These are phyloP conservation scores for Semicossyphus pulcher DNA, from an alignment of 2,113 vertebrate genomes.

Conservation along the genomic window DNA sequence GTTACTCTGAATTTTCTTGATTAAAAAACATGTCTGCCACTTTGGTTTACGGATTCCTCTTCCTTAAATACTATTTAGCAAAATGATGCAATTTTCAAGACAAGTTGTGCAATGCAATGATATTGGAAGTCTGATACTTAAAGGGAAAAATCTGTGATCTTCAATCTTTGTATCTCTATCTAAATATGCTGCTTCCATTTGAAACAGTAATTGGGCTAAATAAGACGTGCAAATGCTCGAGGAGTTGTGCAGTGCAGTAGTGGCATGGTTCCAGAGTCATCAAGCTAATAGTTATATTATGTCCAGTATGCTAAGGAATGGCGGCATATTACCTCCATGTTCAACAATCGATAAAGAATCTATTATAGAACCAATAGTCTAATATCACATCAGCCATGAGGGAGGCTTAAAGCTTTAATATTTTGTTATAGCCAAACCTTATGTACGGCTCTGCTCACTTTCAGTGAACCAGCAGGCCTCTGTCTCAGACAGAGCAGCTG, in stretches of 20 bases:
- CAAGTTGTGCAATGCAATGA: background rate
- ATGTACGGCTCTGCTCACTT: constrained; percentile 8
- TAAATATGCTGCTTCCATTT: constrained; percentile 9
- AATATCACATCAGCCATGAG: constrained; percentile 3
- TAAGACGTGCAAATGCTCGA: constrained; percentile 34
- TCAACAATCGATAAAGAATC: constrained; percentile 9
- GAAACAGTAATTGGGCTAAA: constrained; percentile 27
- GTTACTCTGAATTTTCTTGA: too few relatives aligned
- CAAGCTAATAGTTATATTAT: constrained; percentile 32
- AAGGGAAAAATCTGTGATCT: background rate
- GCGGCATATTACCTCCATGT: constrained; percentile 13
- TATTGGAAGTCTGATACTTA: background rate
- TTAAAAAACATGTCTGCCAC: too few relatives aligned
- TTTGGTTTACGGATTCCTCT: too few relatives aligned
- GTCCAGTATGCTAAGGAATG: constrained; percentile 15
- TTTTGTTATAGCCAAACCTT: constrained; percentile 19
- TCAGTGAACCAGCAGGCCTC: constrained; percentile 54
- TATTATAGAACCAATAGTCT: background rate
- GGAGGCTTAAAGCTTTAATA: constrained; percentile 23
- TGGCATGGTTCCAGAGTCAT: constrained; percentile 46
- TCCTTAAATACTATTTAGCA: too few relatives aligned
- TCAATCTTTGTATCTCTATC: background rate
- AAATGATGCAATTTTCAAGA: too few relatives aligned
- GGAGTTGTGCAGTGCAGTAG: constrained; percentile 19
- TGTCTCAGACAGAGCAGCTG: constrained; percentile 70